Conservation (phyloP, 2,113 vertebrate species). For the Ciconia stormi region DNA sequence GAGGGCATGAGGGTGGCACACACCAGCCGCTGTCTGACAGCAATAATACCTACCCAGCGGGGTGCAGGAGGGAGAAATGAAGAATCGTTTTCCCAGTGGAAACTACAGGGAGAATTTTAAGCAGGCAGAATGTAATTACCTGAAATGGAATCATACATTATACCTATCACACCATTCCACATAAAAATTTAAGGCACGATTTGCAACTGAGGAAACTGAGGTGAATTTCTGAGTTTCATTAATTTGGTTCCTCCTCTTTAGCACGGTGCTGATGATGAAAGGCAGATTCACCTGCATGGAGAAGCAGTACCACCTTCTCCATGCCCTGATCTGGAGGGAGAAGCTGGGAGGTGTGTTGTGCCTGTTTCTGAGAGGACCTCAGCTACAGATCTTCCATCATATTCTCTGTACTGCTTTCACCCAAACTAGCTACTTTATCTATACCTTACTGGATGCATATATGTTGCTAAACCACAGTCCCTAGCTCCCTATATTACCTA, state of each 20-base stretch:
- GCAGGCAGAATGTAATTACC: conserved; percentile 60
- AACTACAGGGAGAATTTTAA: conserved; percentile 55
- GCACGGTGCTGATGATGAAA: not conserved
- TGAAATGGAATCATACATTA: conserved; percentile 58
- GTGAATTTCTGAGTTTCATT: conserved; percentile 36
- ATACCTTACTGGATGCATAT: not conserved
- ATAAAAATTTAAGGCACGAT: conserved; percentile 59
- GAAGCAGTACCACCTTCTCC: not conserved
- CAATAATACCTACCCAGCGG: not conserved
- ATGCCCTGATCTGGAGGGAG: not conserved
- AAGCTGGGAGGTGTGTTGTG: not conserved
- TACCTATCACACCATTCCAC: conserved; percentile 29
- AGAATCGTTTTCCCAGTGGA: conserved; percentile 4
- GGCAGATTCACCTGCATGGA: not conserved
- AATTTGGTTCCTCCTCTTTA: not conserved
- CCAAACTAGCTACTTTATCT: not conserved
- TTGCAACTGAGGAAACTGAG: conserved; percentile 16
- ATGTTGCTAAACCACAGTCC: not conserved
- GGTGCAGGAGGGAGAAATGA: not conserved
- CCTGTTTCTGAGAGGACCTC: not conserved
- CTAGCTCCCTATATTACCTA: not conserved
- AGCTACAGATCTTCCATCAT: not conserved
- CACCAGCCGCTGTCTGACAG: not conserved
- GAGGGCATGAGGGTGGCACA: not conserved
- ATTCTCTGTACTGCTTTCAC: not conserved